Evolutionary conservation across 2,888 invertebrate genomes (phyloP).

Genomic region (Phlogophora meticulosa): DNA sequence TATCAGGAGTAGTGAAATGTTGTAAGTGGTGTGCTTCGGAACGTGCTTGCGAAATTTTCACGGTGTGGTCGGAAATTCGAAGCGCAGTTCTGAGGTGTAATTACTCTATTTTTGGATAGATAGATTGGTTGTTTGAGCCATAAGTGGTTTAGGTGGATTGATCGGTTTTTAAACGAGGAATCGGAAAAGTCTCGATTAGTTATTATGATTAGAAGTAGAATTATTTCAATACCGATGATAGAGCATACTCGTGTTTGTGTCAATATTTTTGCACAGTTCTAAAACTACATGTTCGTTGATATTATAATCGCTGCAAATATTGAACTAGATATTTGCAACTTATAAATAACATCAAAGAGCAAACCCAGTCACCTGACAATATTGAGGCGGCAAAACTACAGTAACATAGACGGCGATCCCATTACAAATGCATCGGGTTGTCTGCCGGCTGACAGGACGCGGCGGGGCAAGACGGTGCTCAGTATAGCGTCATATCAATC

Average conservation of each 20-base stretch:
- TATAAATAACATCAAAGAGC: slow-evolving; percentile 43
- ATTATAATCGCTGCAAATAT: slow-evolving; percentile 1
- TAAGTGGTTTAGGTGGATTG: slow-evolving; percentile 1
- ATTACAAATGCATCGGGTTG: slow-evolving; percentile 84
- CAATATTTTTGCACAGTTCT: not conserved
- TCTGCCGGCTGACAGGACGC: slow-evolving; percentile 76
- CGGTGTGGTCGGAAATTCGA: slow-evolving; percentile 40
- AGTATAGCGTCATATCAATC: slow-evolving; percentile 89
- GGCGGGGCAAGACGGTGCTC: slow-evolving; percentile 78
- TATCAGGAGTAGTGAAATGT: slow-evolving; percentile 71
- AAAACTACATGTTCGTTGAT: not conserved
- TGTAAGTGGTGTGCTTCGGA: slow-evolving; percentile 60
- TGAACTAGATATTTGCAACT: slow-evolving; percentile 8
- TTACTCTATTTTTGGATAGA: slow-evolving; percentile 49
- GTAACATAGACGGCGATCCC: slow-evolving; percentile 63
- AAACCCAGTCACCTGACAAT: slow-evolving; percentile 43
- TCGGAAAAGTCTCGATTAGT: not conserved
- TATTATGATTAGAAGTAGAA: slow-evolving; percentile 2
- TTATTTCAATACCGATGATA: not conserved
- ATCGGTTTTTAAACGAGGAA: slow-evolving; percentile 6
- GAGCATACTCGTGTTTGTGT: no score
- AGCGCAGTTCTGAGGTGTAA: slow-evolving; percentile 38
- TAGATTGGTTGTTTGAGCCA: slow-evolving; percentile 22
- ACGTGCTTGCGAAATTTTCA: slow-evolving; percentile 54
- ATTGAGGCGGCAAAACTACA: slow-evolving; percentile 53